Evolutionary conservation across 2,888 invertebrate genomes (phyloP), one percentile per base, ranked within the genome.

Genomic region (Diarsia brunnea): DNA sequence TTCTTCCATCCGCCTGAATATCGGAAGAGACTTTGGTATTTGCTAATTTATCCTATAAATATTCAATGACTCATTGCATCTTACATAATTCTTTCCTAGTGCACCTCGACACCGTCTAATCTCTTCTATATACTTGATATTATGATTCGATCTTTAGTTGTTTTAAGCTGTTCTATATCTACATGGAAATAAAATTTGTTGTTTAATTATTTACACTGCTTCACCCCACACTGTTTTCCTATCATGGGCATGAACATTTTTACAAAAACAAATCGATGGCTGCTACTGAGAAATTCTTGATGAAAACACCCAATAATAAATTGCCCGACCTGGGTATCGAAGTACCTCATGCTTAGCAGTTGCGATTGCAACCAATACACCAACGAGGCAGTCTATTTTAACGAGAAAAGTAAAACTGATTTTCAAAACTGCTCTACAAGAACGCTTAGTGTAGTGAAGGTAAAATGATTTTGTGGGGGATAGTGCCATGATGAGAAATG

Each of bases 401-500:
- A 27, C 16, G 4, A 21, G 21, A 21, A 27, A 68, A 21, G 8
- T 24, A 31, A 66, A 16, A 71, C 10, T 47, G 55, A 47, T 51
- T 31, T 31, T 8, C 45, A 24, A 60, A 60, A 63, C 27, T 45
- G 27, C 49, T 43, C 43, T 60, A 45, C 7, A 45, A 65, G 68
- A 63, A 74, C 47, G 11, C 31, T 64, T 51, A 3, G 21, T 63
- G 38, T 45, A 31, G 21, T 63, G 38, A 27, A 31, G 16, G 27
- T 72, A 66, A 82, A 78, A 79, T 83, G 38, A 73, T 73, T 55
- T 64, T 38, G 58, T 68, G 24, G 47, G n/a, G 58, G 51, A 80
- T 73, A 64, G 66, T 71, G 45, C 74, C 45, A 68, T 84, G 73
- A 73, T 72, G 77, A 84, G 82, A 75, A 84, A 87, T 84, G 69